Evolutionary conservation across 1,140 invertebrate genomes (phyloP).

Genomic region (Zaprionus nigranus): DNA sequence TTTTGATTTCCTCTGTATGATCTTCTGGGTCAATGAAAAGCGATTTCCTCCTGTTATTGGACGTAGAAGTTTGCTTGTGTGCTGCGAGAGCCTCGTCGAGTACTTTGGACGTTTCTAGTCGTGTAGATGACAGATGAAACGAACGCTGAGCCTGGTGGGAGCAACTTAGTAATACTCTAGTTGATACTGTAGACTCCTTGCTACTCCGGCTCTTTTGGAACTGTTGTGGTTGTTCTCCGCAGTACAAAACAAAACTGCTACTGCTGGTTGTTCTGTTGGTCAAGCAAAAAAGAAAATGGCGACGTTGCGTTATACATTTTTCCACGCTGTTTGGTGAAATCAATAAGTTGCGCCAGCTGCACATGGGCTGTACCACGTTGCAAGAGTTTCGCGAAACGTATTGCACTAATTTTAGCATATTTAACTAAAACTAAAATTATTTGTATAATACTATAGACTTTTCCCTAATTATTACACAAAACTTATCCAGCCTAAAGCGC

Average conservation of each 20-base stretch:
- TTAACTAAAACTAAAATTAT: slow-evolving; percentile 28
- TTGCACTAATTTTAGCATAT: slow-evolving; percentile 79
- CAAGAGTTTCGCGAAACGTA: slow-evolving; percentile 60
- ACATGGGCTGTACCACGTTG: slow-evolving; percentile 45
- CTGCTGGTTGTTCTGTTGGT: slow-evolving; percentile 77
- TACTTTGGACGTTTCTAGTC: slow-evolving; percentile 51
- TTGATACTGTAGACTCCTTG: slow-evolving; percentile 51
- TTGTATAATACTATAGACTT: slow-evolving; percentile 29
- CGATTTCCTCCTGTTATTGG: slow-evolving; percentile 56
- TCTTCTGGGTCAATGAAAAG: slow-evolving; percentile 68
- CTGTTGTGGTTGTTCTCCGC: slow-evolving; percentile 71
- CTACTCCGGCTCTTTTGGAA: slow-evolving; percentile 62
- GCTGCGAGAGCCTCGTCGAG: slow-evolving; percentile 44
- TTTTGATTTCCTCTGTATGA: slow-evolving; percentile 66
- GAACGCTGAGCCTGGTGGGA: slow-evolving; percentile 64
- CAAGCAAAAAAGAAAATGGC: slow-evolving; percentile 84
- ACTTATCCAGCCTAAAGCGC: slow-evolving; percentile 48
- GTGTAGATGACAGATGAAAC: slow-evolving; percentile 57
- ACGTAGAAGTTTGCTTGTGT: slow-evolving; percentile 52
- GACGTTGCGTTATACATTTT: slow-evolving; percentile 75
- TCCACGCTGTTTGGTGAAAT: slow-evolving; percentile 70
- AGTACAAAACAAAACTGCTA: slow-evolving; percentile 72
- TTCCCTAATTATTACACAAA: slow-evolving; percentile 42
- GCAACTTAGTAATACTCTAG: slow-evolving; percentile 41
- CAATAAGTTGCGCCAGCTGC: slow-evolving; percentile 75